Evolutionary conservation across 2,888 invertebrate species (phyloP).

Genomic region (Microctonus brassicae): DNA sequence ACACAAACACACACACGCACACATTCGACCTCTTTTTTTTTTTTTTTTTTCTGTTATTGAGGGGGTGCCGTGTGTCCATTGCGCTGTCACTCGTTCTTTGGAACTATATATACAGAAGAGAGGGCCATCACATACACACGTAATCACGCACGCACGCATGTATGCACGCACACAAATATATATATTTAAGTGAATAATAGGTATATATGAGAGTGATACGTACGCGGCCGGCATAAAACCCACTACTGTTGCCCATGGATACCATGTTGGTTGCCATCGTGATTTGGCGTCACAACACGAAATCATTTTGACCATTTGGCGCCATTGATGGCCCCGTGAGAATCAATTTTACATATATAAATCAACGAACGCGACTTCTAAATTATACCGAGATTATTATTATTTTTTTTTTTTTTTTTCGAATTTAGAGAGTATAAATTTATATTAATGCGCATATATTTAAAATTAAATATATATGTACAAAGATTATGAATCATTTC

Average conservation of each 20-base stretch:
- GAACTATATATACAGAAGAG: conserved; percentile 12
- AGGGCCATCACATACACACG: conserved; percentile 8
- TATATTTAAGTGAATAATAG: background rate
- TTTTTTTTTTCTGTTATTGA: background rate
- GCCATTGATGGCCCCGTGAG: conserved; percentile 59
- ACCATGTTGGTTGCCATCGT: conserved; percentile 66
- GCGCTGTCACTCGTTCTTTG: background rate
- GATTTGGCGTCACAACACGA: conserved; percentile 66
- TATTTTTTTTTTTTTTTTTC: no score
- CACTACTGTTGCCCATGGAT: conserved; percentile 49
- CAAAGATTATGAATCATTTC: no score
- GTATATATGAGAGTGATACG: background rate
- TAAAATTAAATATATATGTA: no score
- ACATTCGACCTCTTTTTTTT: background rate
- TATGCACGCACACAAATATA: background rate
- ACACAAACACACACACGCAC: background rate
- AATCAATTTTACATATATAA: conserved; percentile 33
- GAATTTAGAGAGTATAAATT: no score
- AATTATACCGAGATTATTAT: background rate
- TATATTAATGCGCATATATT: no score
- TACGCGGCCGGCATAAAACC: conserved; percentile 10
- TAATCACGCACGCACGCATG: conserved; percentile 7
- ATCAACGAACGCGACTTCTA: background rate
- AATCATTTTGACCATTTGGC: conserved; percentile 68
- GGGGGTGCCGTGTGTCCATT: background rate